phyloP scores from a whole-genome alignment of 1,140 invertebrate genomes.

The Drosophila murphyi region DNA sequence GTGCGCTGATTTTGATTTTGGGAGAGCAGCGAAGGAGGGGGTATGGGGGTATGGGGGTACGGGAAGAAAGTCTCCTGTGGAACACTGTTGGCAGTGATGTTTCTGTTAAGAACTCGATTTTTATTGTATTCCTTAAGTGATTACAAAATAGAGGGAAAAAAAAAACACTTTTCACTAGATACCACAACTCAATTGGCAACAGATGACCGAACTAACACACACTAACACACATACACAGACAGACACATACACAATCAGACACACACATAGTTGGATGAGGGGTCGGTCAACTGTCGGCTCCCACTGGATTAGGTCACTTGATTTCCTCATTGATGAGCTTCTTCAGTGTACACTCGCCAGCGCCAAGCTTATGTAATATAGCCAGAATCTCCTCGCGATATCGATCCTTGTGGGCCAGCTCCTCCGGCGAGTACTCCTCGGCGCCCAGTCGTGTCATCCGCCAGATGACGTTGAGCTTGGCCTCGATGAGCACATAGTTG shows the following conservation, averaged over 20 bases:
- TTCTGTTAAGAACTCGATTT: slow-evolving; percentile 23
- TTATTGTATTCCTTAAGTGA: slow-evolving; percentile 57
- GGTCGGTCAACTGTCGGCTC: slow-evolving; percentile 11
- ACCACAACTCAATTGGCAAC: slow-evolving; percentile 13
- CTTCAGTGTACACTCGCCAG: slow-evolving; percentile 85
- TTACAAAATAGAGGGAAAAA: slow-evolving; percentile 45
- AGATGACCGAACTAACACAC: slow-evolving; percentile 4
- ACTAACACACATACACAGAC: slow-evolving; percentile 7
- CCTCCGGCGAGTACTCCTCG: slow-evolving; percentile 65
- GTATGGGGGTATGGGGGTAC: no score
- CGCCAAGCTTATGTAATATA: slow-evolving; percentile 82
- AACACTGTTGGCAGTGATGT: background rate
- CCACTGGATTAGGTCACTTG: slow-evolving; percentile 38
- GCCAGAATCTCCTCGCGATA: slow-evolving; percentile 84
- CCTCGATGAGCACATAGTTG: slow-evolving; percentile 80
- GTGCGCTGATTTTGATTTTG: no score
- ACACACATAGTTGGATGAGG: background rate
- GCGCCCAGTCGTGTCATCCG: slow-evolving; percentile 68
- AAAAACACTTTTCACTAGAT: slow-evolving; percentile 34
- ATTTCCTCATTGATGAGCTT: slow-evolving; percentile 83
- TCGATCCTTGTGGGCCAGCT: slow-evolving; percentile 76
- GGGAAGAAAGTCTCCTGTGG: no score
- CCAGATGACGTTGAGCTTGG: slow-evolving; percentile 82
- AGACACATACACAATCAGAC: slow-evolving; percentile 8
- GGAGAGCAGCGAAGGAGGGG: no score